phyloP scores from a whole-genome alignment of 2,888 invertebrate species.

The Leptopterna dolabrata region DNA sequence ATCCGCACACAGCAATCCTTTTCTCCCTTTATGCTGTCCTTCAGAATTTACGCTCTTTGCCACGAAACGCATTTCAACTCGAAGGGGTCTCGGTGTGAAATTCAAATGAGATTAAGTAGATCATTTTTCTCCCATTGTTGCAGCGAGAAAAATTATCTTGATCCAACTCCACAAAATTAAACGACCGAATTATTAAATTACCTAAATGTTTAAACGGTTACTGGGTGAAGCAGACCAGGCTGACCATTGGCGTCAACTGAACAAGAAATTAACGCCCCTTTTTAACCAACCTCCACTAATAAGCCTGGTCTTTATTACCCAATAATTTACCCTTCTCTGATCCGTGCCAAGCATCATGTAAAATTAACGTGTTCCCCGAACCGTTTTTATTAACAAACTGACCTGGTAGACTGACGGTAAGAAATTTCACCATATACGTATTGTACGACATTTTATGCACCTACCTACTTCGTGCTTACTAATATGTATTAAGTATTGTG shows the following conservation, averaged over 20 bases:
- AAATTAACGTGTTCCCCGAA: too few species aligned
- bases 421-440: too few species aligned
- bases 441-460: too few species aligned
- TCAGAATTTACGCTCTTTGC: constrained; percentile 23
- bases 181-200: too few species aligned
- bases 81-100: not conserved
- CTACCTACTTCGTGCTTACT: too few species aligned
- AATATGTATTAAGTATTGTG: too few species aligned
- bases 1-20: not conserved
- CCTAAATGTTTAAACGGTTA: not conserved
- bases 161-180: not conserved
- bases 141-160: not conserved
- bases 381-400: too few species aligned
- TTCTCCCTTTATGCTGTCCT: constrained; percentile 22
- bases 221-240: not conserved
- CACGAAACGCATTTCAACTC: not conserved
- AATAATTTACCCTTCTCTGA: not conserved
- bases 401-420: too few species aligned
- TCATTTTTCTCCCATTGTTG: not conserved
- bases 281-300: too few species aligned
- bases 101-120: not conserved
- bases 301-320: not conserved
- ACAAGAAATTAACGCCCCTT: too few species aligned
- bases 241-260: too few species aligned
- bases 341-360: too few species aligned